Evolutionary conservation across 2,888 invertebrate genomes (phyloP).

Genomic region (Bombyx huttoni): DNA sequence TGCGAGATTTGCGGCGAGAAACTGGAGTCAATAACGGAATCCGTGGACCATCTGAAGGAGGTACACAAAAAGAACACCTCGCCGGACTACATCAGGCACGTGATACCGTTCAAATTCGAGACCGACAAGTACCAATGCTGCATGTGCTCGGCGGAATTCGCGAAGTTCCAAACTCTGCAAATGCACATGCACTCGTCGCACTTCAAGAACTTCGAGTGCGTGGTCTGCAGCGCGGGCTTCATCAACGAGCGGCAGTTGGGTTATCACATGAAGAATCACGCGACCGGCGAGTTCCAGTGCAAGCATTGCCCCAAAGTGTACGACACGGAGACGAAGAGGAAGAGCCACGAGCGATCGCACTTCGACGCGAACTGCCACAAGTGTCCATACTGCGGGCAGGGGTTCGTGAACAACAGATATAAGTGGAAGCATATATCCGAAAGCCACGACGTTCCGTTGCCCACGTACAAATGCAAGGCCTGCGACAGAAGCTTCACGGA

Average conservation of each 20-base stretch:
- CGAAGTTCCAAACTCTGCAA: constrained; percentile 19
- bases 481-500: constrained; percentile 28
- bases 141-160: constrained; percentile 15
- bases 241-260: constrained; percentile 21
- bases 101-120: constrained; percentile 27
- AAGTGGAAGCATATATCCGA: constrained; percentile 23
- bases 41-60: constrained; percentile 9
- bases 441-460: constrained; percentile 20
- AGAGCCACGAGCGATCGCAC: constrained; percentile 25
- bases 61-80: constrained; percentile 7
- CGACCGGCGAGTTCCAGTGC: constrained; percentile 28
- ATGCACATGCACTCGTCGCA: constrained; percentile 33
- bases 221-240: constrained; percentile 32
- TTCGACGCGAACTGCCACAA: constrained; percentile 19
- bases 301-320: constrained; percentile 45
- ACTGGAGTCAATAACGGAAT: constrained; percentile 7
- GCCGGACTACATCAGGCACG: constrained; percentile 6
- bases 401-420: constrained; percentile 20
- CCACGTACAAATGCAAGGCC: constrained; percentile 23
- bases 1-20: constrained; percentile 19
- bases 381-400: constrained; percentile 30
- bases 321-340: constrained; percentile 38
- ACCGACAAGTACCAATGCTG: constrained; percentile 15
- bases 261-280: constrained; percentile 25
- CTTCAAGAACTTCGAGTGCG: constrained; percentile 35